A percentile compares a stretch with the other conserved stretches of the same genome.
Conservation (phyloP, 2,797 vertebrate species). For the Lerista edwardsae region DNA sequence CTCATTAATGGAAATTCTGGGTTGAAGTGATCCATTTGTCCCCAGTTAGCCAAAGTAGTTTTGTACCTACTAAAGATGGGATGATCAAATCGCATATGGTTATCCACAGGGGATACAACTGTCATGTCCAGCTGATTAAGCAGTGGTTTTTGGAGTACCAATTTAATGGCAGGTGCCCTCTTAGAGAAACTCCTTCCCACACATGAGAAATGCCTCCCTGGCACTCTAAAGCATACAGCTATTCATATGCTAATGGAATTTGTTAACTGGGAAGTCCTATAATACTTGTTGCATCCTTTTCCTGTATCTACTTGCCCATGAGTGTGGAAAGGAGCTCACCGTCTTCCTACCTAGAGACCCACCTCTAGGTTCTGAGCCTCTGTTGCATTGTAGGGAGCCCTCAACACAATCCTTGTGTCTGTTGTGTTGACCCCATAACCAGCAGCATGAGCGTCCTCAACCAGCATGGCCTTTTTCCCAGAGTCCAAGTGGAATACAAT, state of each 20-base stretch:
- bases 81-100: not conserved
- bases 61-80: not conserved
- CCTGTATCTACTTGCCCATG: too few species aligned
- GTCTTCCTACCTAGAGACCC: not conserved
- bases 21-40: not conserved
- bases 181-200: not conserved
- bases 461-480: constrained; percentile 73
- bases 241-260: too few species aligned
- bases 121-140: too few species aligned
- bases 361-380: constrained; percentile 71
- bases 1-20: not conserved
- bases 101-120: too few species aligned
- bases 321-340: too few species aligned
- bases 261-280: too few species aligned
- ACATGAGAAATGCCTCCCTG: not conserved
- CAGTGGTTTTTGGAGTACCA: too few species aligned
- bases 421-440: constrained; percentile 81
- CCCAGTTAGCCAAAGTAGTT: not conserved
- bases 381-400: constrained; percentile 76
- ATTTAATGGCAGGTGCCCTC: too few species aligned
- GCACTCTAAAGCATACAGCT: not conserved
- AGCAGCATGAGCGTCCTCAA: constrained; percentile 75
- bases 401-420: constrained; percentile 76
- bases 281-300: too few species aligned
- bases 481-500: constrained; percentile 80